Evolutionary conservation across 1,140 invertebrate species (phyloP), one percentile per base, ranked within the genome.

Genomic region (Brachionus sp.): DNA sequence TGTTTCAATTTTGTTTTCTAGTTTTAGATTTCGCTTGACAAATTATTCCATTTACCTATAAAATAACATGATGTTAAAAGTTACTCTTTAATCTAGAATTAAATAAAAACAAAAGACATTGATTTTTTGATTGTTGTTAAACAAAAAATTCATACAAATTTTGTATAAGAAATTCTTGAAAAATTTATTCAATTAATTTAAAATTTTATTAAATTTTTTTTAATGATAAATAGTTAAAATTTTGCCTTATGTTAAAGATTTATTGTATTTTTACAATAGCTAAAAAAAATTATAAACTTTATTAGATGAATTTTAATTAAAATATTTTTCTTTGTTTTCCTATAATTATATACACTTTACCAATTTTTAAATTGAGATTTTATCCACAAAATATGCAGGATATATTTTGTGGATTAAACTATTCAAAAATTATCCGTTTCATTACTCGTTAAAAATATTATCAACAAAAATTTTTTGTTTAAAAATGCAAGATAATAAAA

Each of bases 401-500:
- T 57, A 57, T 57, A 57, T 9, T 57, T 57, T 57, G 19, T 5
- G 50, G 50, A 57, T 57, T 6, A 57, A 57, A 57, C 16, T 57
- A 57, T 57, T 57, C 19, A 57, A 57, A 57, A 57, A 19, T 50
- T 57, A 57, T 57, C 50, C 50, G 50, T 57, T 57, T 57, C 50
- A 19, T 19, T 9, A 57, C 50, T 57, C 50, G 50, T 57, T 57
- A 57, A 57, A 57, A 57, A 57, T 57, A 57, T 57, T 57, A 57
- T 57, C 19, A 57, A 57, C 50, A 57, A 57, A 57, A 57, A 25
- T 57, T 57, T n/a, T 57, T 57, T 57, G 50, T 57, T 57, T 57
- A 57, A 57, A 57, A 57, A 57, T 19, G 50, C 50, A 57, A 57
- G 50, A 57, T 57, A 57, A 57, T 57, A 57, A 19, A 57, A 23